Conservation (phyloP, 2,888 invertebrate species). For the Ganaspis brasiliensis region DNA sequence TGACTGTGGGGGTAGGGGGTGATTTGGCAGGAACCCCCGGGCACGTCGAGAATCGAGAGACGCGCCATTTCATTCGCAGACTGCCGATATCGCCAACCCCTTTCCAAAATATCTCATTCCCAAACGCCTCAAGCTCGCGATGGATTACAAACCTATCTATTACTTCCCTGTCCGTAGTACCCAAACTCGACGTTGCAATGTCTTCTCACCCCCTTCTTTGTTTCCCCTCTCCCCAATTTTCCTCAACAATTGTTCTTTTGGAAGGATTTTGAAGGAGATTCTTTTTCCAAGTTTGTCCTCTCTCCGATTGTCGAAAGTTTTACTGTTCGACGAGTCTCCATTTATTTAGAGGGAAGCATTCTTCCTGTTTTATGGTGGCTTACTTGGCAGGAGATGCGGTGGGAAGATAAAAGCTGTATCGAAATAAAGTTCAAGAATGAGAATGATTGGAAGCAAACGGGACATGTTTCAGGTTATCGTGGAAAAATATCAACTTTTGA, state of each 20-base stretch:
- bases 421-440: background rate
- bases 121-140: conserved; percentile 78
- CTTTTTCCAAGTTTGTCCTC: conserved; percentile 44
- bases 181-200: conserved; percentile 65
- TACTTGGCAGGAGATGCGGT: background rate
- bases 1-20: conserved; percentile 64
- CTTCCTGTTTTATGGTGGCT: background rate
- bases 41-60: conserved; percentile 77
- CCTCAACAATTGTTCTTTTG: conserved; percentile 47
- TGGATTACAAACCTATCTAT: conserved; percentile 81
- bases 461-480: too few relatives aligned
- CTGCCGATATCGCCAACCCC: conserved; percentile 78
- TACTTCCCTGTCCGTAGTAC: conserved; percentile 76
- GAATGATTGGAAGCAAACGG: too few relatives aligned
- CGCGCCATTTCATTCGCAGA: conserved; percentile 79
- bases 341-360: conserved; percentile 3
- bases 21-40: conserved; percentile 77
- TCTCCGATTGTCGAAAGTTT: background rate
- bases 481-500: too few relatives aligned
- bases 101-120: conserved; percentile 80
- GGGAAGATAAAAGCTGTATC: conserved; percentile 11
- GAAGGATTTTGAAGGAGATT: conserved; percentile 48
- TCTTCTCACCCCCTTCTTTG: conserved; percentile 50
- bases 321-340: background rate
- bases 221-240: conserved; percentile 46